phyloP scores from a whole-genome alignment of 2,113 vertebrate genomes.

The Embiotoca jacksoni region DNA sequence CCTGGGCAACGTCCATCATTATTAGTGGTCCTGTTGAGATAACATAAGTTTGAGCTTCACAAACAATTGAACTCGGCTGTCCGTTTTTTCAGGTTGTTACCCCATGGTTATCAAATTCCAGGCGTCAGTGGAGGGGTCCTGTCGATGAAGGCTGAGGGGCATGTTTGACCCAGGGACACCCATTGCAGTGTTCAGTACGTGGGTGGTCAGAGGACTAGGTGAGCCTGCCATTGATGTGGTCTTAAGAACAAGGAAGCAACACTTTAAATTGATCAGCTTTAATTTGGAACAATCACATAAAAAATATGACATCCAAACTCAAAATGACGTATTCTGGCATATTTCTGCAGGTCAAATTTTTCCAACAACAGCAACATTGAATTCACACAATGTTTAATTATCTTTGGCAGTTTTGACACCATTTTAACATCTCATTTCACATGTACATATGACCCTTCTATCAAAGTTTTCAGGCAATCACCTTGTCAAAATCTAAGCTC shows the following conservation, averaged over 20 bases:
- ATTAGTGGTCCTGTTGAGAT: conserved; percentile 85
- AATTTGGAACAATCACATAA: no score
- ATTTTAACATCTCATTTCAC: background rate
- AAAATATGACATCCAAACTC: no score
- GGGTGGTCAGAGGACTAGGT: conserved; percentile 81
- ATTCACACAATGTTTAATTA: no score
- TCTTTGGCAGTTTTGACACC: no score
- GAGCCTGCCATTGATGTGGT: conserved; percentile 69
- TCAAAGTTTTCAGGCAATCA: conserved; percentile 6
- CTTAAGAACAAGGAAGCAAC: conserved; percentile 44
- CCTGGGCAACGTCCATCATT: conserved; percentile 87
- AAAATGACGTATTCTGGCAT: background rate
- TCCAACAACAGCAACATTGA: no score
- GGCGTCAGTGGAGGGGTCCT: conserved; percentile 58
- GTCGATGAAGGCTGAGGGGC: conserved; percentile 73
- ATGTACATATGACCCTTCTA: background rate
- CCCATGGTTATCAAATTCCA: conserved; percentile 79
- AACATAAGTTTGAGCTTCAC: background rate
- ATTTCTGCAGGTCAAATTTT: background rate
- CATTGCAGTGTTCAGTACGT: conserved; percentile 81
- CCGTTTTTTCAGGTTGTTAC: conserved; percentile 60
- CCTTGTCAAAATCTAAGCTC: background rate
- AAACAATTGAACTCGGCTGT: background rate
- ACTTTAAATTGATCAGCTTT: background rate
- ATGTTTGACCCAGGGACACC: conserved; percentile 82